Evolutionary conservation across 2,888 invertebrate species (phyloP), one percentile per base, ranked within the genome.

Genomic region (Girardia tigrina): DNA sequence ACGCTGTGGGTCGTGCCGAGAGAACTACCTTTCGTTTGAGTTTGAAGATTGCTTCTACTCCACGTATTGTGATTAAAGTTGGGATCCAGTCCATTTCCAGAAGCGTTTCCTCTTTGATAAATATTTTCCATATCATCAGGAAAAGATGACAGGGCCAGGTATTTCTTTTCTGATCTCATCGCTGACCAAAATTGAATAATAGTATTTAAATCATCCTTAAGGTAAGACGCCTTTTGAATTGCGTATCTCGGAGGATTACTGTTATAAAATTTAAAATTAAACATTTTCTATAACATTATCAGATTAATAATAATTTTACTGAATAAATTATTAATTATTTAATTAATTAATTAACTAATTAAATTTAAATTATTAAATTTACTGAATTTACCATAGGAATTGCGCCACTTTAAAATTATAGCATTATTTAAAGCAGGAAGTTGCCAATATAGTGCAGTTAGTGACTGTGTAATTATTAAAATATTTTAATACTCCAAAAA

Each of bases 171-270:
- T 1, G 84, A 81, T 82, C 94, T 92, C 88, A 97, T 90, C 1
- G 90, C 88, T 82, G 94, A 91, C 95, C 97, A 98, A 86, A 98
- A 99, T 80, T 90, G 89, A 76, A 94, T 88, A 74, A 98, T 85
- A 0, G 90, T 89, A 42, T 89, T 87, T 79, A 98, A 91, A 81
- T 98, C 97, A 80, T 94, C 93, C 23, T 91, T 85, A 20, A 98
- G 84, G 4, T 89, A 89, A 0, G 89, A 88, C 0, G 89, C 87
- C 29, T 88, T 87, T 81, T 92, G 92, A 0, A 90, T 89, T 0
- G 97, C 95, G 79, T 90, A 91, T 76, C 90, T 90, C n/a, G 90
- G 89, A 0, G 90, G 90, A 0, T 91, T 88, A 81, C 85, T 85
- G 75, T 0, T 75, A 75, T n/a, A 26, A 56, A n/a, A 56, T 56